These are phyloP conservation scores for Panthera leo DNA, from an alignment of 2,113 vertebrate genomes.

Conservation along the genomic window DNA sequence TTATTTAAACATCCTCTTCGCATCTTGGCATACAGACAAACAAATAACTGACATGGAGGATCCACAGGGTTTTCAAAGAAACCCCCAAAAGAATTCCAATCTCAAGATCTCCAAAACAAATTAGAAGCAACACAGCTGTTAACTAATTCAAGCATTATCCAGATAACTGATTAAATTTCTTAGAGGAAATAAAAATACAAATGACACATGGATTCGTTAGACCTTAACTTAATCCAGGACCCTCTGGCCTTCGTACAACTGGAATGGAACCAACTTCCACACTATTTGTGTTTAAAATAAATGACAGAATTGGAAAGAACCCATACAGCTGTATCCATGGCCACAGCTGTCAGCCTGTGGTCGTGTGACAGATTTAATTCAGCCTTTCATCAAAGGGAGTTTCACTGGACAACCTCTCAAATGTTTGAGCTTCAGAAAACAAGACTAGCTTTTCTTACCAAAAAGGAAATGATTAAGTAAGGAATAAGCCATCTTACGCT, in stretches of 20 bases:
- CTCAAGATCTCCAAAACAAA: not conserved
- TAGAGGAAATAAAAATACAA: conserved; percentile 53
- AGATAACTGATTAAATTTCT: conserved; percentile 17
- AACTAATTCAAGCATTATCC: not conserved
- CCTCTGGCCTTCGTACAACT: conserved; percentile 10
- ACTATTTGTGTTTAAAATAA: conserved; percentile 61
- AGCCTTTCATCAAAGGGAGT: conserved; percentile 58
- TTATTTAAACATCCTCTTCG: not conserved
- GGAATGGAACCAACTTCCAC: conserved; percentile 54
- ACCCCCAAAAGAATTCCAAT: not conserved
- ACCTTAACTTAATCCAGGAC: conserved; percentile 22
- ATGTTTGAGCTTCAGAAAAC: conserved; percentile 19
- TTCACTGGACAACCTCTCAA: conserved; percentile 26
- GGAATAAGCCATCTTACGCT: not conserved
- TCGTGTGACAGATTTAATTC: conserved; percentile 38
- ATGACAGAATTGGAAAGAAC: conserved; percentile 32
- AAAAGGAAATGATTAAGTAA: conserved; percentile 66
- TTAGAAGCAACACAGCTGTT: not conserved
- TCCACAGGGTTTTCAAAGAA: not conserved
- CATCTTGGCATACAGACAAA: not conserved
- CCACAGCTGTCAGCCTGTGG: conserved; percentile 40
- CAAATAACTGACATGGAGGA: not conserved
- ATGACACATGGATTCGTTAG: conserved; percentile 34
- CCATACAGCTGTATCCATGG: conserved; percentile 12
- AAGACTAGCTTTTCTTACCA: conserved; percentile 23